Evolutionary conservation across 2,113 vertebrate genomes (phyloP).

Genomic region (Lathamus discolor): DNA sequence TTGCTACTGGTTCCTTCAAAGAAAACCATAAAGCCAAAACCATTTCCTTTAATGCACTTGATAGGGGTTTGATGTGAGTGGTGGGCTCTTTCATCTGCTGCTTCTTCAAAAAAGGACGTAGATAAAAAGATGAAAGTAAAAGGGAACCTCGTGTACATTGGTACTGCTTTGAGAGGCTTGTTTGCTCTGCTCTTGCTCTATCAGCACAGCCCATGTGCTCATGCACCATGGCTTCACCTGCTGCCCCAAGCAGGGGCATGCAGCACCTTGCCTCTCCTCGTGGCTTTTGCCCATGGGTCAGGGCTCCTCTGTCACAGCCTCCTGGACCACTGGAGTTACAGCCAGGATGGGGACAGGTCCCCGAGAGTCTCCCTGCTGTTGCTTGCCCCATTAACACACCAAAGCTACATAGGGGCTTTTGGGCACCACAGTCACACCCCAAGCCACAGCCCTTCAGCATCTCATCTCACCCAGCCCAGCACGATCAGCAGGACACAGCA

Average conservation of each 20-base stretch:
- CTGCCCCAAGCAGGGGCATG: not conserved
- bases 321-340: fast-evolving
- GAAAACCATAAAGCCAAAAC: not conserved
- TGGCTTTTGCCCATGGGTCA: not conserved
- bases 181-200: not conserved
- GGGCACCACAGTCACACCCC: fast-evolving
- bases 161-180: fast-evolving
- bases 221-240: fast-evolving
- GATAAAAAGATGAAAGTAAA: not conserved
- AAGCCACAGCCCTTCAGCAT: not conserved
- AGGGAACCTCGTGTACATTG: fast-evolving
- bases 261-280: not conserved
- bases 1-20: slow-evolving; percentile 33
- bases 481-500: not conserved
- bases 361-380: not conserved
- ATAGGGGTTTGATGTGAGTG: not conserved
- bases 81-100: slow-evolving; percentile 36
- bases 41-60: not conserved
- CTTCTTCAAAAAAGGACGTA: not conserved
- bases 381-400: fast-evolving
- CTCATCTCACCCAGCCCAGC: not conserved
- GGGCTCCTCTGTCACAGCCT: not conserved
- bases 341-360: not conserved
- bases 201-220: fast-evolving
- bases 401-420: fast-evolving